phyloP scores from a whole-genome alignment of 2,797 vertebrate species.

The Paramormyrops hopkinsi region DNA sequence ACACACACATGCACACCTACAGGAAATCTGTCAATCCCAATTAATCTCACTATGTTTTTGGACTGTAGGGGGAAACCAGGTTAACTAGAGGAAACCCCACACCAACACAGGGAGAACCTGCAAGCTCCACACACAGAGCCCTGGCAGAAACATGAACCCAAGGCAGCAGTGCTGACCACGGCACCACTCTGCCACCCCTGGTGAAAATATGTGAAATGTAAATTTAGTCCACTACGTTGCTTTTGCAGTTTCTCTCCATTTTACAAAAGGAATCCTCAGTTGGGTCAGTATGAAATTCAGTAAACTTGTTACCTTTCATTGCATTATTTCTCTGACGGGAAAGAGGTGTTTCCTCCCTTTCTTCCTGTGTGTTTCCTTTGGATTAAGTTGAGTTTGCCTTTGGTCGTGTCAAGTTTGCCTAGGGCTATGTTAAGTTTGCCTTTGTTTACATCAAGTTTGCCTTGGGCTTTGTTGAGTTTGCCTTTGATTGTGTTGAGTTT shows the following conservation, averaged over 20 bases:
- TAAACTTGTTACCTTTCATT: neutral
- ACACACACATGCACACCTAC: neutral
- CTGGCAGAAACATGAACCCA: neutral
- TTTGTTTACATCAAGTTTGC: neutral
- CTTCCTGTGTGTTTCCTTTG: neutral
- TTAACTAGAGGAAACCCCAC: neutral
- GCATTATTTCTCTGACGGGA: neutral
- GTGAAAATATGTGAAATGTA: neutral
- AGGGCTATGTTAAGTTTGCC: neutral
- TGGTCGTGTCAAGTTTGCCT: neutral
- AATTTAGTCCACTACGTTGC: neutral
- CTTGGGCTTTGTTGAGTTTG: neutral
- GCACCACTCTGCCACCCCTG: neutral
- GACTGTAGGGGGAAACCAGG: neutral
- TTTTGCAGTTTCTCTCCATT: neutral
- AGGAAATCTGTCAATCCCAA: neutral
- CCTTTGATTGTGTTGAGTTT: neutral
- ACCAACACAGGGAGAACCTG: neutral
- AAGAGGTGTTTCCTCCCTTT: neutral
- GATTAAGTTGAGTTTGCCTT: neutral
- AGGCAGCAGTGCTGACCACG: neutral
- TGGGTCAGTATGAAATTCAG: neutral
- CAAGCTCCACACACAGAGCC: neutral
- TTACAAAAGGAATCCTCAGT: neutral
- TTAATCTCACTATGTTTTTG: neutral